Evolutionary conservation across 2,888 invertebrate genomes (phyloP), one percentile per base, ranked within the genome.

Genomic region (Gymnoscelis rufifasciata): DNA sequence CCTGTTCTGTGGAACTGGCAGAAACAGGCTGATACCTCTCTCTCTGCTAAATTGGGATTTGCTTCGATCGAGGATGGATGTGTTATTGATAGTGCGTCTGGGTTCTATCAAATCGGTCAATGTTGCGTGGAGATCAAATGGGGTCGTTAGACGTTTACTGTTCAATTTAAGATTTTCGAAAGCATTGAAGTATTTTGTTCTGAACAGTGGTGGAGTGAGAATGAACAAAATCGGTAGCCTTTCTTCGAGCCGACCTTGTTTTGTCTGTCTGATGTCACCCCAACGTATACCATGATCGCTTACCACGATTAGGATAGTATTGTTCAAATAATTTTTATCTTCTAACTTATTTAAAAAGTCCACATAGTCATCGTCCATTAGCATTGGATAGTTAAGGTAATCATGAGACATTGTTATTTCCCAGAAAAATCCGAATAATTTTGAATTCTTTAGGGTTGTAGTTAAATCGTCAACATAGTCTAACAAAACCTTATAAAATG

Each of bases 231-330:
- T 92, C 0, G 98, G 97, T 43, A 97, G 88, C 33, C 97, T 91
- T 71, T 96, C 97, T 76, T 98, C 97, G 68, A 97, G 89, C 66
- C 93, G 90, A 1, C 95, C 95, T 77, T 97, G 95, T 74, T 94
- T 95, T 0, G 97, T 97, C 54, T 90, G 87, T 7, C 96, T 90
- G 59, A 96, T 95, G 4, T 89, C 89, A 2, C 97, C 97, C 93
- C 94, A 97, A 51, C 97, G 87, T 48, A 96, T 92, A 0, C 97
- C 97, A 66, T 97, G 97, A 70, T 97, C 97, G 72, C 97, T 97
- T 87, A 96, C 88, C 4, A 95, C 71, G 39, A 96, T 82, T 7
- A 94, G 60, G 27, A 92, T 88, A 0, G 95, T 95, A 19, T 91
- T 89, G 39, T 94, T 90, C 38, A 95, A 78, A 43, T 90, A 78